Percentiles rank a stretch among this genome's conserved stretches.
Evolutionary conservation across 2,113 vertebrate species (phyloP).

Genomic region (Stigmatopora argus): DNA sequence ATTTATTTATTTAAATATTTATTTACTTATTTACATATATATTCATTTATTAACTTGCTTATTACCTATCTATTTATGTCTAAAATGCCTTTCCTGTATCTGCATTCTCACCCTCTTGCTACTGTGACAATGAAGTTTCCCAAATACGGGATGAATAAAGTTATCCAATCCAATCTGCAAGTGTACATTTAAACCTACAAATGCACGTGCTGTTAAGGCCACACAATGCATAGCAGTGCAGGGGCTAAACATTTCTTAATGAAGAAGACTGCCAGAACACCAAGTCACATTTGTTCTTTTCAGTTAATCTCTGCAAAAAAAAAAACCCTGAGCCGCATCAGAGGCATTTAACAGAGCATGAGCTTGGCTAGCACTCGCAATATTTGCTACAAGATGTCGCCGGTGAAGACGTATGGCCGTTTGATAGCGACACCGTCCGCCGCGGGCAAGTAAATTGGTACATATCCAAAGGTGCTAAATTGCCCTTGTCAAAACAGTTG

Average conservation of each 20-base stretch:
- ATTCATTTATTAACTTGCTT: too few species aligned
- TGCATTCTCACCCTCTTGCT: too few species aligned
- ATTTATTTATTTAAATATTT: too few species aligned
- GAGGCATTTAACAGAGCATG: conserved; percentile 23
- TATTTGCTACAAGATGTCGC: conserved; percentile 16
- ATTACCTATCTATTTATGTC: too few species aligned
- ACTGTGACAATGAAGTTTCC: too few species aligned
- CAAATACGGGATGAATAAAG: too few species aligned
- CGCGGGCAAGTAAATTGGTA: conserved; percentile 40
- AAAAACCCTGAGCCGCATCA: background rate
- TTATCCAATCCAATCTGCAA: background rate
- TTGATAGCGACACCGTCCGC: conserved; percentile 27
- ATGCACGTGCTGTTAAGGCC: background rate
- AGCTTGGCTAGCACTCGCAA: conserved; percentile 15
- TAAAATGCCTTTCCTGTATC: too few species aligned
- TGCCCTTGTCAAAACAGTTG: conserved; percentile 60
- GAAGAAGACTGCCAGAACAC: background rate
- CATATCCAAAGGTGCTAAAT: conserved; percentile 48
- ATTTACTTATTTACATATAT: too few species aligned
- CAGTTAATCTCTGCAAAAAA: background rate
- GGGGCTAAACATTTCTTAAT: background rate
- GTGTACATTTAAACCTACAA: background rate
- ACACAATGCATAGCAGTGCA: background rate
- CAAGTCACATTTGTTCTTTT: background rate
- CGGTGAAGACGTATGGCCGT: conserved; percentile 21